Percentiles rank a stretch among this genome's conserved stretches.
phyloP scores from a whole-genome alignment of 2,113 vertebrate species.

The Pleuronectes platessa region DNA sequence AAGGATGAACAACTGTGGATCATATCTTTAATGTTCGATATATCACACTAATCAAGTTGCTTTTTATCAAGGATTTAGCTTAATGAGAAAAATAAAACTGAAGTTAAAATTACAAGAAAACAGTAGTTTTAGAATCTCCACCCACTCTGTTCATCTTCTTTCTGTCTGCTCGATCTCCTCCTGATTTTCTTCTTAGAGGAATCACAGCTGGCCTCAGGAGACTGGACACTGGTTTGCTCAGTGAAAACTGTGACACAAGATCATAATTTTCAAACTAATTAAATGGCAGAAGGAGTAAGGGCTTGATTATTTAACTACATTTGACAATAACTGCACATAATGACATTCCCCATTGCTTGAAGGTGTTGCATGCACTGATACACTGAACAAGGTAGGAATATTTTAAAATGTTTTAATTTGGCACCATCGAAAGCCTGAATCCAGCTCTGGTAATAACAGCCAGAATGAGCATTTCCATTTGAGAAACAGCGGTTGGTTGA shows the following conservation, averaged over 20 bases:
- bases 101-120: too few relatives aligned
- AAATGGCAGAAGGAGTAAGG: background rate
- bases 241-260: conserved; percentile 46
- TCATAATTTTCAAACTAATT: conserved; percentile 4
- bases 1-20: background rate
- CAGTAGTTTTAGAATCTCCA: conserved; percentile 7
- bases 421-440: background rate
- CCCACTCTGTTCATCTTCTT: conserved; percentile 23
- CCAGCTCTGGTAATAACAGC: conserved; percentile 22
- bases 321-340: background rate
- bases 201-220: conserved; percentile 21
- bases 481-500: conserved; percentile 4
- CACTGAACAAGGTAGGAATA: conserved; percentile 17
- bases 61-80: background rate
- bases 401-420: conserved; percentile 34
- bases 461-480: conserved; percentile 21
- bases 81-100: background rate
- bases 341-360: background rate
- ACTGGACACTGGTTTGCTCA: conserved; percentile 20
- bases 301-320: background rate
- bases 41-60: background rate
- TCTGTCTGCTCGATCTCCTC: conserved; percentile 33
- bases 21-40: background rate
- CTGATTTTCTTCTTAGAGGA: conserved; percentile 44
- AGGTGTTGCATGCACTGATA: background rate